A percentile compares a stretch with the other conserved stretches of the same genome.
phyloP scores from a whole-genome alignment of 2,888 invertebrate genomes.

The Diarsia rubi region DNA sequence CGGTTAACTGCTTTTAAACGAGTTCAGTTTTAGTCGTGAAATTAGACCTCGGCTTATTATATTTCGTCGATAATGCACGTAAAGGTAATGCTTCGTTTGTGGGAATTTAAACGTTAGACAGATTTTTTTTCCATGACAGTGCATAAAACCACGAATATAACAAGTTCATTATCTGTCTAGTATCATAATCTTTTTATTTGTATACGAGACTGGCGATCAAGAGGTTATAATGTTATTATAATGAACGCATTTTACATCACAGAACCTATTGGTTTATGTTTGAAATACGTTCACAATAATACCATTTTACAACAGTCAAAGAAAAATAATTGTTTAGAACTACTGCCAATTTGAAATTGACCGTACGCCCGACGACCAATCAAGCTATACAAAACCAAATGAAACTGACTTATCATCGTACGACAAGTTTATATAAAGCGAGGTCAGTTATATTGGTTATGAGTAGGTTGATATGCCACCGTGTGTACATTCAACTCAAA shows the following conservation, averaged over 20 bases:
- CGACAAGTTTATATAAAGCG: too few species aligned
- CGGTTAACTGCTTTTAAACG: background rate
- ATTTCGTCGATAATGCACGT: background rate
- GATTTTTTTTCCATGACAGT: background rate
- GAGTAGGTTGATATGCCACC: too few species aligned
- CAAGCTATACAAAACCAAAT: too few species aligned
- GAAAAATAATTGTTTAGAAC: background rate
- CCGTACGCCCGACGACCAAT: background rate
- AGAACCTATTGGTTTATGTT: too few species aligned
- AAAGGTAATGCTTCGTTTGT: background rate
- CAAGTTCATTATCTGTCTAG: conserved; percentile 3
- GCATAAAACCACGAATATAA: background rate
- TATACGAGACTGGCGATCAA: background rate
- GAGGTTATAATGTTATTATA: background rate
- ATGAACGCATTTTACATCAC: background rate
- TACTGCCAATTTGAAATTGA: background rate
- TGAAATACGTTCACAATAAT: conserved; percentile 7
- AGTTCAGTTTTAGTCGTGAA: background rate
- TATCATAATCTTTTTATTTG: conserved; percentile 8
- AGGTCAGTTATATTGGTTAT: too few species aligned
- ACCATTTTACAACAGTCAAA: background rate
- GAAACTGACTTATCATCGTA: too few species aligned
- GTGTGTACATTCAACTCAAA: background rate
- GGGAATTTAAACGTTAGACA: rapidly evolving
- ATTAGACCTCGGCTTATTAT: background rate